Evolutionary conservation across 2,113 vertebrate species (phyloP).

Genomic region (Platanista minor): DNA sequence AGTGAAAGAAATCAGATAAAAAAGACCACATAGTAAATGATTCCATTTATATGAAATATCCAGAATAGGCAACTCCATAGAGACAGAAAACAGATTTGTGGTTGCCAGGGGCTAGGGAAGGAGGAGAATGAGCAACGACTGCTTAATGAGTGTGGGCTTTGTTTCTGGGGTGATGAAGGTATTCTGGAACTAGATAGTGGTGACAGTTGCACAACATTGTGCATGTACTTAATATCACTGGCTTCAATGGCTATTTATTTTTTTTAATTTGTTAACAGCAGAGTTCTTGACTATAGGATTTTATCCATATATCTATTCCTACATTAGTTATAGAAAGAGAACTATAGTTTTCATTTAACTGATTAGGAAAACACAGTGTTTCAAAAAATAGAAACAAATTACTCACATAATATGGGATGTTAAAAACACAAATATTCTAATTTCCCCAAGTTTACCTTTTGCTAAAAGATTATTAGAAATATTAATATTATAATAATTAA

Average conservation of each 20-base stretch:
- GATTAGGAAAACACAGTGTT: neutral
- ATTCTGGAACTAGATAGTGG: no score
- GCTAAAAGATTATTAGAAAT: neutral
- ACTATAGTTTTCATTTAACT: neutral
- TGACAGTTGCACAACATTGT: neutral
- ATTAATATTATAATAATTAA: neutral
- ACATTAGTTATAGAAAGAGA: neutral
- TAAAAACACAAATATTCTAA: neutral
- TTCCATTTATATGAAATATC: no score
- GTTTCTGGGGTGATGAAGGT: no score
- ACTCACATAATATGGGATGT: neutral
- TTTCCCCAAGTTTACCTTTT: neutral
- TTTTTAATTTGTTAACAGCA: neutral
- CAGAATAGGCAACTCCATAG: no score
- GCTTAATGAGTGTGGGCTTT: no score
- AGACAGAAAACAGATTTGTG: no score
- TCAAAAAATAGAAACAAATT: neutral
- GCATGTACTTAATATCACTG: neutral
- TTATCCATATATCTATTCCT: neutral
- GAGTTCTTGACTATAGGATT: neutral
- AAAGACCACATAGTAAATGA: no score
- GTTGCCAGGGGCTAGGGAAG: no score
- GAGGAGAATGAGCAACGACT: no score
- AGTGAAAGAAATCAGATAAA: no score
- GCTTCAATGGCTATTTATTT: no score